Conservation (phyloP, 2,113 vertebrate genomes). For the Symphodus melops region DNA sequence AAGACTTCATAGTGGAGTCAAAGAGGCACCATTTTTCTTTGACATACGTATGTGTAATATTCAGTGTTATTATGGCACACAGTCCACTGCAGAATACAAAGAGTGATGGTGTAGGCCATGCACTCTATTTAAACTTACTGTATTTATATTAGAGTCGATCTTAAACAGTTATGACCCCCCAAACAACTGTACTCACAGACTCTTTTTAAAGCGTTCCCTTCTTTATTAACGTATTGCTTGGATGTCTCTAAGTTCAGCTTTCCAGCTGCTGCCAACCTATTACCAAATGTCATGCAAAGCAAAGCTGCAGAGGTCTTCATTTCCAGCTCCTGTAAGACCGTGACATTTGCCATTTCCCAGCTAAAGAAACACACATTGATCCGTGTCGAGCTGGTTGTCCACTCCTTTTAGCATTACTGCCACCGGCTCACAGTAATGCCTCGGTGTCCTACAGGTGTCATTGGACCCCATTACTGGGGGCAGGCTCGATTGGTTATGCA, state of each 20-base stretch:
- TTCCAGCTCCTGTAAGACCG: slow-evolving; percentile 11
- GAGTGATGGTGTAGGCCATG: not conserved
- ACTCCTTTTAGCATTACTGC: slow-evolving; percentile 33
- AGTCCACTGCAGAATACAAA: not conserved
- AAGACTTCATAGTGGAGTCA: not conserved
- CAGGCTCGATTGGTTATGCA: slow-evolving; percentile 49
- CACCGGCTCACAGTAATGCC: slow-evolving; percentile 34
- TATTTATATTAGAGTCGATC: no score
- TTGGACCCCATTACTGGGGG: slow-evolving; percentile 46
- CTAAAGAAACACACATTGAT: slow-evolving; percentile 40
- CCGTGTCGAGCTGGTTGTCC: slow-evolving; percentile 37
- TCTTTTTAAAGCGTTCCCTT: not conserved
- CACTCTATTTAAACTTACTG: not conserved
- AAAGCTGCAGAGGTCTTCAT: slow-evolving; percentile 15
- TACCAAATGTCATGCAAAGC: not conserved
- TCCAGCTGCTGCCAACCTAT: not conserved
- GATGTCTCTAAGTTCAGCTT: not conserved
- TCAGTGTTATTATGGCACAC: not conserved
- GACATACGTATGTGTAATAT: not conserved
- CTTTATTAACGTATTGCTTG: not conserved
- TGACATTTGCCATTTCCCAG: slow-evolving; percentile 34
- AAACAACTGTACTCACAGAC: not conserved
- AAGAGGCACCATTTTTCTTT: not conserved
- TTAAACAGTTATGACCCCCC: not conserved
- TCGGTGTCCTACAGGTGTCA: slow-evolving; percentile 63